Evolutionary conservation across 1,140 invertebrate species (phyloP), one percentile per base, ranked within the genome.

Genomic region (Macrocentrus cingulum): DNA sequence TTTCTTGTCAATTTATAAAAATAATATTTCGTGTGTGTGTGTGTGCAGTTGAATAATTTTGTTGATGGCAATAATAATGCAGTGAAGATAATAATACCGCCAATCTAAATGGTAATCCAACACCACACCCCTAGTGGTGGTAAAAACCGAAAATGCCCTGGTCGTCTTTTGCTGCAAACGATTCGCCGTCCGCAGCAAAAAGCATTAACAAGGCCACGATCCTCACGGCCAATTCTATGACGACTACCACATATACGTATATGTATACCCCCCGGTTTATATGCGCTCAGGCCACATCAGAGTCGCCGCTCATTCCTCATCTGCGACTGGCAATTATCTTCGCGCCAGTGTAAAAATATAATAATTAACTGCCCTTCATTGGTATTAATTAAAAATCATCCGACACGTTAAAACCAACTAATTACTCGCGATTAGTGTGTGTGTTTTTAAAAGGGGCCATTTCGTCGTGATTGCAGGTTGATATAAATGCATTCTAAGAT

Each of bases 21-120:
- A 11, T 15, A 1, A 20, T 23, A 37, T 37, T 18, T n/a, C 37
- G n/a, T 18, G 13, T 18, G 7, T 36, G 0, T 11, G n/a, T 29
- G 9, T 9, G 9, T 5, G 16, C 37, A 41, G 37, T 41, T 25
- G 29, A n/a, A 13, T 48, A 13, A n/a, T 25, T n/a, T 45, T 19
- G 8, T 13, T 45, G 16, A 19, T 23, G 20, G 16, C 39, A 32
- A 44, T n/a, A 8, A 25, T 16, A 46, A 37, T 23, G 32, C 16
- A 23, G 13, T 52, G 32, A 1, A 39, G 16, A 55, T 18, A 18
- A 19, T 41, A 18, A 29, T 29, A 29, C 25, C 25, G 45, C 53
- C 72, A 79, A 80, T 80, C 65, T 79, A 80, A 80, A 80, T 80
- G 77, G 70, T 79, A 79, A 80, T 80, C 62, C 69, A 59, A 69